Evolutionary conservation across 2,797 vertebrate genomes (phyloP).

Genomic region (Ceyx erithaca): DNA sequence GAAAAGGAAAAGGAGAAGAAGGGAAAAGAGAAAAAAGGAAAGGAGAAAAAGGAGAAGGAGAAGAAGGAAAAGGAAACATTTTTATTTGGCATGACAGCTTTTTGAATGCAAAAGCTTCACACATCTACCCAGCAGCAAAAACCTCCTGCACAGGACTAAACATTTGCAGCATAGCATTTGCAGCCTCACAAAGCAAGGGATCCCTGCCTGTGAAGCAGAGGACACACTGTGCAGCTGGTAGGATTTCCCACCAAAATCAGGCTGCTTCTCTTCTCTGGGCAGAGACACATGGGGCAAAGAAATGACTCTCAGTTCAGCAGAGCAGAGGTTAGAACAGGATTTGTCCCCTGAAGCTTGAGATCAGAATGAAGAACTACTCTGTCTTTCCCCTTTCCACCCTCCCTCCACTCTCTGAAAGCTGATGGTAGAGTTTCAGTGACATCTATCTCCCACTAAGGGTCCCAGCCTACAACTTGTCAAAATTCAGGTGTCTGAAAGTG

Average conservation of each 20-base stretch:
- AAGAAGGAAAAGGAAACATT: background rate
- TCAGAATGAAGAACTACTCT: constrained; percentile 48
- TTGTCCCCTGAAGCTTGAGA: constrained; percentile 53
- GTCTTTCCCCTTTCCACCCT: background rate
- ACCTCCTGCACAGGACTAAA: background rate
- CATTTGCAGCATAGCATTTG: background rate
- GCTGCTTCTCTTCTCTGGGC: background rate
- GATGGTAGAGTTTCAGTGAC: background rate
- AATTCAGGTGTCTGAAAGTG: background rate
- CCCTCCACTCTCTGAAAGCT: background rate
- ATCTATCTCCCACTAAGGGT: constrained; percentile 27
- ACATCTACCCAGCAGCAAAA: background rate
- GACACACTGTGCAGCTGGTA: background rate
- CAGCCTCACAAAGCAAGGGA: constrained; percentile 24
- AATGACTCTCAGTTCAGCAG: constrained; percentile 39
- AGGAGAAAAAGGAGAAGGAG: background rate
- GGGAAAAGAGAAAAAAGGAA: background rate
- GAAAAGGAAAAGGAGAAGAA: background rate
- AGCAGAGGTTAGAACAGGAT: constrained; percentile 46
- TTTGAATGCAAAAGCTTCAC: background rate
- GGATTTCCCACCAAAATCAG: background rate
- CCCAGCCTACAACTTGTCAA: constrained; percentile 33
- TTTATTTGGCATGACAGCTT: background rate
- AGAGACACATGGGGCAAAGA: constrained; percentile 20
- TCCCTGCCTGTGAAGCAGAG: constrained; percentile 6